phyloP scores from a whole-genome alignment of 2,888 invertebrate genomes.

The Leucoptera coffeella region DNA sequence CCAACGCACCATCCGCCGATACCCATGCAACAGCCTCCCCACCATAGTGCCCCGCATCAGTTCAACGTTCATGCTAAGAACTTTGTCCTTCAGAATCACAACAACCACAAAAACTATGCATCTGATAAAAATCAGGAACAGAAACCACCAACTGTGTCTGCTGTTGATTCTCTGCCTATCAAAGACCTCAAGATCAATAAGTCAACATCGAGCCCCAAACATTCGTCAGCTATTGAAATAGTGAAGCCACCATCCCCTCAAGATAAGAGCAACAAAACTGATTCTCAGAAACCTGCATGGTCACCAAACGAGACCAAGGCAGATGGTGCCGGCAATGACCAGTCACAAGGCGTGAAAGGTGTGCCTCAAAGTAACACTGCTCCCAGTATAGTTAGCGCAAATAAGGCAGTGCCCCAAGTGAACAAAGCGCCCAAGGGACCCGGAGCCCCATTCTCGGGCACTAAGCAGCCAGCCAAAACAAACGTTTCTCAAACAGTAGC shows the following conservation, averaged over 20 bases:
- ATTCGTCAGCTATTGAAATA: constrained; percentile 15
- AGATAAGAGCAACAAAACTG: constrained; percentile 25
- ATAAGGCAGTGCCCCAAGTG: constrained; percentile 3
- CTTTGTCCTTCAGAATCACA: constrained; percentile 32
- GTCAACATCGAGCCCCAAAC: constrained; percentile 32
- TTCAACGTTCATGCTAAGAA: constrained; percentile 48
- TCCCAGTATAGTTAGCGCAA: constrained; percentile 15
- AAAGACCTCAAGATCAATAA: constrained; percentile 37
- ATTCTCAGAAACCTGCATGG: constrained; percentile 31
- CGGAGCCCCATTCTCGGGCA: constrained; percentile 37
- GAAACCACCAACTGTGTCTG: constrained; percentile 12
- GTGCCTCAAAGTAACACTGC: constrained; percentile 10
- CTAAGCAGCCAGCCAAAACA: constrained; percentile 33
- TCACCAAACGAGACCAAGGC: constrained; percentile 18
- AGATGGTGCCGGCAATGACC: too few species aligned
- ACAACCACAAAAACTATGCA: constrained; percentile 18
- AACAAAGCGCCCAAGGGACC: constrained; percentile 29
- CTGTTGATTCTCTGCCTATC: constrained; percentile 28
- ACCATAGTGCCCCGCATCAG: constrained; percentile 28
- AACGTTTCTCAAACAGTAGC: constrained; percentile 38
- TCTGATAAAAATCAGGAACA: constrained; percentile 23
- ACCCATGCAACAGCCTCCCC: constrained; percentile 23
- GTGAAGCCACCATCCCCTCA: constrained; percentile 13
- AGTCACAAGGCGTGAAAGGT: constrained; percentile 7
- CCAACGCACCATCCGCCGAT: constrained; percentile 26